Evolutionary conservation across 2,113 vertebrate genomes (phyloP).

Genomic region (Saguinus imperator): DNA sequence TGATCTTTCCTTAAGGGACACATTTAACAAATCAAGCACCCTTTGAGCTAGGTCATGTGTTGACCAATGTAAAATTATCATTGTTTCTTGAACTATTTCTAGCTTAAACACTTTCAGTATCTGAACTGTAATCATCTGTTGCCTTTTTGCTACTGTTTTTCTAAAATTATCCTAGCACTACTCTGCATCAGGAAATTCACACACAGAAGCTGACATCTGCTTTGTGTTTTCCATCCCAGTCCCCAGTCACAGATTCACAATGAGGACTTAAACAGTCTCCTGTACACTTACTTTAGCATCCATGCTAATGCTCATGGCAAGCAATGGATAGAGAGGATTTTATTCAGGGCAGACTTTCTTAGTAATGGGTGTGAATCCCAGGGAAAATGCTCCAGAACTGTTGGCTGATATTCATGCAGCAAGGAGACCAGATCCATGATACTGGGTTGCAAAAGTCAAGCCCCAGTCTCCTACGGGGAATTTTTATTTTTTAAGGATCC

Average conservation of each 20-base stretch:
- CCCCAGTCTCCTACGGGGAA: neutral
- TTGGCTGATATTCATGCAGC: neutral
- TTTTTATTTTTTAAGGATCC: neutral
- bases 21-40: neutral
- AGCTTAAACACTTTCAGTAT: neutral
- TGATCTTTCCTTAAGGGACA: neutral
- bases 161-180: neutral
- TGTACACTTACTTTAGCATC: neutral
- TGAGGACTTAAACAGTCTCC: neutral
- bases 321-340: neutral
- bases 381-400: neutral
- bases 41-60: neutral
- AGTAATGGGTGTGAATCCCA: neutral
- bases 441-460: neutral
- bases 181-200: neutral
- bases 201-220: neutral
- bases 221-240: neutral
- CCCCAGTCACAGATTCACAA: neutral
- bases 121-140: neutral
- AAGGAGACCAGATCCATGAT: neutral
- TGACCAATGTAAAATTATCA: neutral
- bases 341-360: neutral
- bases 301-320: rapidly evolving
- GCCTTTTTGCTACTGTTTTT: neutral
- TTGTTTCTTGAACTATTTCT: neutral